Evolutionary conservation across 2,113 vertebrate genomes (phyloP).

Genomic region (Thalassarche chlororhynchos): DNA sequence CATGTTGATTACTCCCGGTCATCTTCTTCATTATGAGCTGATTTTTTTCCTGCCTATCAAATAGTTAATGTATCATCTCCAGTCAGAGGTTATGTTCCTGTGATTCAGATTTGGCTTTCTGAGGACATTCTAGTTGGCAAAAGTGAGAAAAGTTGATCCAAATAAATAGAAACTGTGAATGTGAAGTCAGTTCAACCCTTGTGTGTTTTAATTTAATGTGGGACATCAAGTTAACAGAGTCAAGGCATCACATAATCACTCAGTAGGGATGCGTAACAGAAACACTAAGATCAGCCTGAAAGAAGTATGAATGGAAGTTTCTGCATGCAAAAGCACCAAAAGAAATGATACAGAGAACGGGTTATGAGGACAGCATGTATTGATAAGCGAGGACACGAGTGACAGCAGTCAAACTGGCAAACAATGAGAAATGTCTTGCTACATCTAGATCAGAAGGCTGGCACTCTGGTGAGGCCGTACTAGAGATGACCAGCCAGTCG

Average conservation of each 20-base stretch:
- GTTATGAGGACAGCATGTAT: accelerated
- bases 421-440: not conserved
- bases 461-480: not conserved
- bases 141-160: not conserved
- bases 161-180: not conserved
- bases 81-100: not conserved
- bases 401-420: not conserved
- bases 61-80: not conserved
- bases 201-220: not conserved
- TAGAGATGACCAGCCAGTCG: not conserved
- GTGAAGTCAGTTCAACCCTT: not conserved
- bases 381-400: not conserved
- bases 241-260: not conserved
- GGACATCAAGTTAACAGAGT: not conserved
- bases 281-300: not conserved
- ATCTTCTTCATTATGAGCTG: not conserved
- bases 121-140: not conserved
- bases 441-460: not conserved
- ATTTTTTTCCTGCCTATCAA: not conserved
- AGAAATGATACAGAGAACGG: not conserved
- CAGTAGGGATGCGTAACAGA: not conserved
- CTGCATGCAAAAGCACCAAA: not conserved
- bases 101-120: not conserved
- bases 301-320: not conserved
- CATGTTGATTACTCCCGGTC: not conserved